Evolutionary conservation across 2,113 vertebrate species (phyloP).

Genomic region (Lepus americanus): DNA sequence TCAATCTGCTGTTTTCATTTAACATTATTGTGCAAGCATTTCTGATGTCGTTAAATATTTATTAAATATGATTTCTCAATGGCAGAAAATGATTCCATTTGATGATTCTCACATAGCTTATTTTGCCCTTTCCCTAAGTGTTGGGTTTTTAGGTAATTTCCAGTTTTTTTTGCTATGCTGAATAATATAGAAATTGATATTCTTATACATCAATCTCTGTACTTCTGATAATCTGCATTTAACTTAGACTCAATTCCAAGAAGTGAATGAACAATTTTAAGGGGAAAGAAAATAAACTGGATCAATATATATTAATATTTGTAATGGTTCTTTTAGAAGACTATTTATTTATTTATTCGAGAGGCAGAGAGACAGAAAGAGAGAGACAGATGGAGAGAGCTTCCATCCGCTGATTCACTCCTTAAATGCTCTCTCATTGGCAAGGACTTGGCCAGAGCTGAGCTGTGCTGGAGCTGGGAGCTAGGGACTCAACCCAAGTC

Average conservation of each 20-base stretch:
- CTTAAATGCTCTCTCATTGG: too few species aligned
- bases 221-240: neutral
- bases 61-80: conserved; percentile 37
- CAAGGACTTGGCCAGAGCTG: too few species aligned
- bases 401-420: too few species aligned
- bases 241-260: conserved; percentile 33
- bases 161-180: neutral
- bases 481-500: too few species aligned
- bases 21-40: conserved; percentile 1
- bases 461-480: too few species aligned
- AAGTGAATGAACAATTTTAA: conserved; percentile 27
- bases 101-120: neutral
- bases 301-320: conserved; percentile 12
- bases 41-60: conserved; percentile 26
- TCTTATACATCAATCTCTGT: neutral
- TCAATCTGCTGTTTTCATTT: conserved; percentile 43
- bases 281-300: neutral
- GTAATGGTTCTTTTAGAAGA: neutral
- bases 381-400: too few species aligned
- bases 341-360: too few species aligned
- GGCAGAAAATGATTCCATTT: conserved; percentile 29
- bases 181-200: neutral
- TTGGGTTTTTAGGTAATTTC: neutral
- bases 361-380: too few species aligned
- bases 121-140: conserved; percentile 8